phyloP scores from a whole-genome alignment of 2,797 vertebrate genomes.

The Anolis apletophallus region DNA sequence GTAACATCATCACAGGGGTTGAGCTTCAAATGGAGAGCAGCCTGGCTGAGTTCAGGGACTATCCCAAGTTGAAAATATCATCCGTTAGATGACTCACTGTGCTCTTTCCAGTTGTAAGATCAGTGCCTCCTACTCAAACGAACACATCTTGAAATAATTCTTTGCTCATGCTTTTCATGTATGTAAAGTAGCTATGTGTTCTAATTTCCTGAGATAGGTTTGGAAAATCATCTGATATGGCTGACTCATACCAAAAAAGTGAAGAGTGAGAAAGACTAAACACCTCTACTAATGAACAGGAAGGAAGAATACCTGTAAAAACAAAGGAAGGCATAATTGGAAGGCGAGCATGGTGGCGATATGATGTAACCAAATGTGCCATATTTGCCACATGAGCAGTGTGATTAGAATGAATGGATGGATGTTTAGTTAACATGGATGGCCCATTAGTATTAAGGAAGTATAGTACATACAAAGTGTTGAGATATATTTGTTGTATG shows the following conservation, averaged over 20 bases:
- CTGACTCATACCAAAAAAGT: background rate
- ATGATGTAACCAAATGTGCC: background rate
- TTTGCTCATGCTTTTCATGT: background rate
- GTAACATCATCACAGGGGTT: background rate
- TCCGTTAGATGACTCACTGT: background rate
- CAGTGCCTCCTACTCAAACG: background rate
- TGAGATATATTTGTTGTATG: background rate
- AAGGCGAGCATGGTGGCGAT: background rate
- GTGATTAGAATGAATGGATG: background rate
- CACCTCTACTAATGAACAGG: background rate
- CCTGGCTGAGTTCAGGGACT: background rate
- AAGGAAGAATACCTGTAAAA: background rate
- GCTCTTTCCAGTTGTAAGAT: background rate
- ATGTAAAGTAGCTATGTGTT: background rate
- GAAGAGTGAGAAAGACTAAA: too few relatives aligned
- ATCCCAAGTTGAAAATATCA: background rate
- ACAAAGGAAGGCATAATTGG: background rate
- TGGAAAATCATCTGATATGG: background rate
- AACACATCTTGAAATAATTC: background rate
- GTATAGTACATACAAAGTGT: background rate
- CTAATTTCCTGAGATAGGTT: background rate
- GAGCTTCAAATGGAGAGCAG: background rate
- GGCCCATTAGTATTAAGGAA: background rate
- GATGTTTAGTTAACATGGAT: too few relatives aligned
- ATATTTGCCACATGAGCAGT: background rate